Evolutionary conservation across 1,140 invertebrate genomes (phyloP), one percentile per base, ranked within the genome.

Genomic region (Drosophila trapezifrons): DNA sequence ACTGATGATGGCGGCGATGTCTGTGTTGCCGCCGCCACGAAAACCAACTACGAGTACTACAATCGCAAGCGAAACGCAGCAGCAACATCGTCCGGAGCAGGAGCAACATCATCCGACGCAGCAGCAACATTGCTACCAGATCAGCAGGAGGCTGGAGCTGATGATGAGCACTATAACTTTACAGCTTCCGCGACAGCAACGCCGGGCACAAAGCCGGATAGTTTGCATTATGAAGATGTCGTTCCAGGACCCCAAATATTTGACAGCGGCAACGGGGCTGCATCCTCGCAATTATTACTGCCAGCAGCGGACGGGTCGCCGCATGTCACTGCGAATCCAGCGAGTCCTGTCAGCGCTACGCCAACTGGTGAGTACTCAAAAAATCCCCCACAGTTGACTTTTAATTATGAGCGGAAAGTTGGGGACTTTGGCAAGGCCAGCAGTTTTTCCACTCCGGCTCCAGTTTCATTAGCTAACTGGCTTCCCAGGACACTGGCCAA

Each of bases 171-270:
- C 17, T 52, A 52, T 83, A 83, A 86, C 82, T 85, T 90, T 82
- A 80, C 83, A 80, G 69, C 83, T 87, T 87, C 83, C 83, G 83
- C 67, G 64, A 82, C 77, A 57, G 42, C 74, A 66, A 63, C 72
- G 51, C 51, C 62, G 71, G 66, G 72, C 46, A 82, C 65, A 72
- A 80, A 69, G 75, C 67, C 85, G 74, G 78, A 89, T 78, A 81
- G 85, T 74, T 74, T 84, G 85, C 80, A 90, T 90, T 90, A 90
- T 82, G 86, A 90, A 90, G 86, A 90, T 82, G 78, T 90, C 72
- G 74, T 77, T 65, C 65, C 67, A 9, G 65, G 60, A 17, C 67
- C 65, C 65, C 83, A 87, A 87, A 87, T 87, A 87, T 87, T 87
- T 83, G 83, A 82, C 76, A 87, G 81, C 57, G 78, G 54, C 60